These are phyloP conservation scores for Campylorhamphus procurvoides DNA, from an alignment of 2,113 vertebrate genomes.

Conservation along the genomic window DNA sequence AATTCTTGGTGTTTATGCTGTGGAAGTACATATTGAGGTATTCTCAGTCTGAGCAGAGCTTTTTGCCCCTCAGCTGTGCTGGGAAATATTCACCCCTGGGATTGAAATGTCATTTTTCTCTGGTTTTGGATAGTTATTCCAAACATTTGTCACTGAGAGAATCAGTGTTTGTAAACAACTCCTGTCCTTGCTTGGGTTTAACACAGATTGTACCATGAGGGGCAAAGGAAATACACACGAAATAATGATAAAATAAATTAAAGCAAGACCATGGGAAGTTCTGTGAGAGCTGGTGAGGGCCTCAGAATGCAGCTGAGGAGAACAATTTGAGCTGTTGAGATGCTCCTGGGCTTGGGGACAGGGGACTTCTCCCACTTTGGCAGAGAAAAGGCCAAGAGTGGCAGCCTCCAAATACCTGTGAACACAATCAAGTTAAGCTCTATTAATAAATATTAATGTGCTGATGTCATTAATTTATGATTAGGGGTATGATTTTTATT, in stretches of 20 bases:
- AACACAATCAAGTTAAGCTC: not conserved
- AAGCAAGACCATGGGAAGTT: not conserved
- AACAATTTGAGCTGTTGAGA: not conserved
- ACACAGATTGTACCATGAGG: rapidly evolving
- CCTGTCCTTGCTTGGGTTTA: not conserved
- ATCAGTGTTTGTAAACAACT: not conserved
- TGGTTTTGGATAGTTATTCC: not conserved
- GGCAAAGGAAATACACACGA: not conserved
- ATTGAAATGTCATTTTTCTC: not conserved
- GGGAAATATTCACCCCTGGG: not conserved
- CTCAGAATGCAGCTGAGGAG: not conserved
- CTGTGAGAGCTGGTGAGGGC: not conserved
- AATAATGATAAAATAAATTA: not conserved
- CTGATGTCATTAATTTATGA: not conserved
- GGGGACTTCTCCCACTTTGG: not conserved
- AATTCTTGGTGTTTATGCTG: not conserved
- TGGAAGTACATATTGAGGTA: not conserved
- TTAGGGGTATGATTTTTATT: not conserved
- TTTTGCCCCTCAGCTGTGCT: not conserved
- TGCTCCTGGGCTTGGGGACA: not conserved
- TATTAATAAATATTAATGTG: not conserved
- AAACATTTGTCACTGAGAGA: not conserved
- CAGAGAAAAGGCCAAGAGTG: not conserved
- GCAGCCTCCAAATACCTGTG: not conserved
- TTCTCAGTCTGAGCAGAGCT: not conserved